Evolutionary conservation across 2,888 invertebrate genomes (phyloP).

Genomic region (Nemurella pictetii): DNA sequence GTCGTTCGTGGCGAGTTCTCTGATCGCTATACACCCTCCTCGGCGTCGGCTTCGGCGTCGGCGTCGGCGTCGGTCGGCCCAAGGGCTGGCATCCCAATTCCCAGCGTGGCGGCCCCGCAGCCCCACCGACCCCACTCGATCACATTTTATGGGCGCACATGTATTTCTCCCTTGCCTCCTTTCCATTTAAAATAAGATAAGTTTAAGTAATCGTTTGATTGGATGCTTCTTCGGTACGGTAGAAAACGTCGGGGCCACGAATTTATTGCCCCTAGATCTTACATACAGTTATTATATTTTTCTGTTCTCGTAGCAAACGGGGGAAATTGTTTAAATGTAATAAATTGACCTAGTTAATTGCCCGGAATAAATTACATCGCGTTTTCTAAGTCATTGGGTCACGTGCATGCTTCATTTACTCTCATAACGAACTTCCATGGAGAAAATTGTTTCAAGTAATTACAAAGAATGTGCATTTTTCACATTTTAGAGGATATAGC

Average conservation of each 20-base stretch:
- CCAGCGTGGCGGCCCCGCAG: neutral
- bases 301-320: neutral
- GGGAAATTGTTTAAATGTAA: constrained; percentile 14
- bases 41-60: neutral
- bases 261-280: constrained; percentile 17
- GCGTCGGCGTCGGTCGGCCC: neutral
- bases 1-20: neutral
- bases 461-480: no score
- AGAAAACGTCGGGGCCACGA: neutral
- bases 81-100: neutral
- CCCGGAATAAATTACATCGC: neutral
- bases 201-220: constrained; percentile 18
- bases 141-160: constrained; percentile 20
- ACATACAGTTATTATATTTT: constrained; percentile 4
- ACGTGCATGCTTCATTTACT: neutral
- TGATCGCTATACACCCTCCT: no score
- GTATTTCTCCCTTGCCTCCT: neutral
- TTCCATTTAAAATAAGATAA: constrained; percentile 16
- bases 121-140: constrained; percentile 13
- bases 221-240: constrained; percentile 7
- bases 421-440: neutral
- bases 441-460: neutral
- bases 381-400: neutral
- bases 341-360: constrained; percentile 9
- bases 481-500: no score